Base-by-base conservation (phyloP, 2,797 vertebrate species). In the Pangasius macronema region DNA sequence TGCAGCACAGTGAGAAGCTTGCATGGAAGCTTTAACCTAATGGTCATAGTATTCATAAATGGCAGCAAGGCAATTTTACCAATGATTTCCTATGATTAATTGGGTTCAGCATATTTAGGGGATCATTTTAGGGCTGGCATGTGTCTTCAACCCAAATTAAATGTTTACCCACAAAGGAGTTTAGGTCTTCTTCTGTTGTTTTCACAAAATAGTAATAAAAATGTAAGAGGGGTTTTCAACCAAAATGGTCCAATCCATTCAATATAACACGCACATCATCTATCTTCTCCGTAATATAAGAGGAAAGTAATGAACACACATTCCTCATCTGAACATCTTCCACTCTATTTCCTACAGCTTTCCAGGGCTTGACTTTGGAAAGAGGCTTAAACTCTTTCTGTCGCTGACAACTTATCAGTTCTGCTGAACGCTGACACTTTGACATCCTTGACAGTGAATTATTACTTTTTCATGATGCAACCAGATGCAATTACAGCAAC, bases 401-500 rank as follows among this genome's bases (percentile, higher is more conserved):
- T 93, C 94, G 94, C 94, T 94, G 93, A 95, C 95, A 95, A 93
- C 95, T 93, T 95, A 95, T 96, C 95, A 93, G 94, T 95, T 94
- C 95, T 94, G 93, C 94, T 94, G 93, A 96, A 95, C 91, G 91
- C 94, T 95, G 95, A 96, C 95, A 96, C 95, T 94, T 94, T 95
- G 95, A 95, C 96, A 95, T 95, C 94, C 95, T 94, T 95, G 95
- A 95, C 95, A 95, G 95, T 94, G 95, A 95, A 96, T 96, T 95
- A 95, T 95, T 95, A 96, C 95, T 96, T 95, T 96, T 96, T 96
- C 93, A 95, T 96, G 95, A 96, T 94, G 95, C 95, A 96, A 96
- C 95, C 94, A 95, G 95, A 94, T 96, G 95, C 95, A 96, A 96
- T 96, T 96, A 96, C 95, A 95, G 95, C 94, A 95, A 96, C 95